A percentile compares a stretch with the other conserved stretches of the same genome.
phyloP scores from a whole-genome alignment of 2,113 vertebrate genomes.

The Sterna hirundo region DNA sequence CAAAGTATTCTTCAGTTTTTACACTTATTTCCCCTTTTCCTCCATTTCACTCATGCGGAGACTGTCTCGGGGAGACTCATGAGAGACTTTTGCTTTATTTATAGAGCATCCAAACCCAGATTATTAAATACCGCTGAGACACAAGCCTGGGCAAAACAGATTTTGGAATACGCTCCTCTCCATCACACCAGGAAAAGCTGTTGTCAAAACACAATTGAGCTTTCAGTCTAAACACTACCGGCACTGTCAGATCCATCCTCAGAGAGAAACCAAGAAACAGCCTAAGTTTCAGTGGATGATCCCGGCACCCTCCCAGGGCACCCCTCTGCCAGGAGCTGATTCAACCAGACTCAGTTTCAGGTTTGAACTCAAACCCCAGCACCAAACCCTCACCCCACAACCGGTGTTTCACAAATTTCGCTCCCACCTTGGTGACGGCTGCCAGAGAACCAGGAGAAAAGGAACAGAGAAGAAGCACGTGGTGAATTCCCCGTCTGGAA shows the following conservation, averaged over 20 bases:
- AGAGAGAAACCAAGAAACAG: neutral
- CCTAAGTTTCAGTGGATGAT: neutral
- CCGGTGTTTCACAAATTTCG: accelerated
- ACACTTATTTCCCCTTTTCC: neutral
- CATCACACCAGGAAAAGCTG: neutral
- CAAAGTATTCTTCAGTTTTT: neutral
- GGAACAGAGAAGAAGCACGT: neutral
- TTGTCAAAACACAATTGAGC: conserved; percentile 26
- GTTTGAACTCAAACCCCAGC: neutral
- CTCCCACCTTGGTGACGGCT: neutral
- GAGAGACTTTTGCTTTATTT: neutral
- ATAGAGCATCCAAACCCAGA: neutral
- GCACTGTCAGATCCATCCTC: neutral
- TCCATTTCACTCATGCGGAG: neutral
- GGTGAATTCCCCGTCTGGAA: neutral
- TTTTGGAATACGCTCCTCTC: neutral
- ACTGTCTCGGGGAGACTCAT: neutral
- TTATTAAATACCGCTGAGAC: neutral
- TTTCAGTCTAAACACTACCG: neutral
- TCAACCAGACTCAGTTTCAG: neutral
- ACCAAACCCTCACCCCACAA: neutral
- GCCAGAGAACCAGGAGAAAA: neutral
- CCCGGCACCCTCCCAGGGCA: neutral
- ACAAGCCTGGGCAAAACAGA: neutral
- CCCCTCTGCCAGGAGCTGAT: neutral